A percentile compares a stretch with the other conserved stretches of the same genome.
These are phyloP conservation scores for Poeciliopsis prolifica DNA, from an alignment of 2,113 vertebrate genomes.

Conservation along the genomic window DNA sequence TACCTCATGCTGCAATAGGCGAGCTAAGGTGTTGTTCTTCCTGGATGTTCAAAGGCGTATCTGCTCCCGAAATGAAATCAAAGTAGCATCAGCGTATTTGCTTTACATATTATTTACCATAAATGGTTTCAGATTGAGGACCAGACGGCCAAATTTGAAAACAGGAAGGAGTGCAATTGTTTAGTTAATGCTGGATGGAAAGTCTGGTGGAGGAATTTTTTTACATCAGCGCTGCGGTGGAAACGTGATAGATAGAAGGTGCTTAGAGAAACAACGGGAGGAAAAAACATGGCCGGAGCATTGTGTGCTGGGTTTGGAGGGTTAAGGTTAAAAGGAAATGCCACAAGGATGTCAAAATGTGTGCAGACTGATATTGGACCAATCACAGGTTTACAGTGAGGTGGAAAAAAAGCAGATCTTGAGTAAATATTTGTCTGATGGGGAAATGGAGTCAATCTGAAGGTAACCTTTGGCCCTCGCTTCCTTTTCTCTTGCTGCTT, in stretches of 20 bases:
- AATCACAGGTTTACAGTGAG: constrained; percentile 54
- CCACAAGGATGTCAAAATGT: constrained; percentile 58
- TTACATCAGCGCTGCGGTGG: constrained; percentile 3
- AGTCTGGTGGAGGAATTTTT: constrained; percentile 24
- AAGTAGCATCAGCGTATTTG: not conserved
- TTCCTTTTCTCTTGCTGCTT: constrained; percentile 22
- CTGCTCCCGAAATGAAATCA: not conserved
- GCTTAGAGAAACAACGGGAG: constrained; percentile 22
- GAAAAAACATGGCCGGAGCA: constrained; percentile 41
- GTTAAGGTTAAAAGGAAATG: constrained; percentile 55
- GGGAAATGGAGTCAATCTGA: constrained; percentile 29
- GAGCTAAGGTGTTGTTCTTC: not conserved
- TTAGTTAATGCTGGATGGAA: constrained; percentile 14
- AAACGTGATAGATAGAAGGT: constrained; percentile 18
- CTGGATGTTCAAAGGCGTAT: not conserved
- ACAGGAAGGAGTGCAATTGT: constrained; percentile 37
- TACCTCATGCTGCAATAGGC: not conserved
- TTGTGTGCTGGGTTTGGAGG: constrained; percentile 17
- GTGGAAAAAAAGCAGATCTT: constrained; percentile 18
- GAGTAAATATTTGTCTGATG: constrained; percentile 69
- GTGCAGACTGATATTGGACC: constrained; percentile 49
- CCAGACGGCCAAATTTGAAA: not conserved
- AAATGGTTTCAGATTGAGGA: constrained; percentile 8
- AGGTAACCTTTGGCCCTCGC: not conserved
- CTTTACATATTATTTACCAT: constrained; percentile 16